phyloP scores from a whole-genome alignment of 1,140 invertebrate species.

The Elysia chlorotica region DNA sequence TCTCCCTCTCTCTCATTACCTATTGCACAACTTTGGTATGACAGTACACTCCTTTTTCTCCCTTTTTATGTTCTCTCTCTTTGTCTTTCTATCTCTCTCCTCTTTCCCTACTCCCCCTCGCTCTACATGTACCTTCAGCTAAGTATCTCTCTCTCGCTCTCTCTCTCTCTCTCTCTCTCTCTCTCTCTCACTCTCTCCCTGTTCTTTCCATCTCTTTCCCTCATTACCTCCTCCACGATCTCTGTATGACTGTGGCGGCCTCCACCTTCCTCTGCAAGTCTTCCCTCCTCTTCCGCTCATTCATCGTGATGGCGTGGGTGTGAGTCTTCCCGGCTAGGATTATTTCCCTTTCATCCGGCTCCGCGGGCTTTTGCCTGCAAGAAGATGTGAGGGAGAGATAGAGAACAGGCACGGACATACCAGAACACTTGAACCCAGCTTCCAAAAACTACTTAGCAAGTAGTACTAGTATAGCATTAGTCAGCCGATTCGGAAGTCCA shows the following conservation, averaged over 20 bases:
- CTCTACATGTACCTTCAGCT: background rate
- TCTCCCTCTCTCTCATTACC: background rate
- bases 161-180: background rate
- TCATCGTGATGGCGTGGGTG: slow-evolving; percentile 27
- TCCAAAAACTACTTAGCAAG: too few relatives aligned
- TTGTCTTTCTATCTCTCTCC: slow-evolving; percentile 4
- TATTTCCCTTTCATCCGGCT: slow-evolving; percentile 29
- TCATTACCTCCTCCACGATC: slow-evolving; percentile 27
- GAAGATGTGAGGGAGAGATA: too few relatives aligned
- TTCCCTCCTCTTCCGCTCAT: slow-evolving; percentile 30
- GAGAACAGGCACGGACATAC: too few relatives aligned
- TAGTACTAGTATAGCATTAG: too few relatives aligned
- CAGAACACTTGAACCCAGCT: too few relatives aligned
- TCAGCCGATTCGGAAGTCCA: too few relatives aligned
- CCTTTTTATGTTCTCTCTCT: background rate
- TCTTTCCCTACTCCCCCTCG: background rate
- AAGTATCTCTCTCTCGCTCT: background rate
- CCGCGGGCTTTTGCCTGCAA: slow-evolving; percentile 16
- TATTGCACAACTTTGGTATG: background rate
- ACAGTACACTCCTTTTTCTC: background rate
- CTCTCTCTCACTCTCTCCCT: slow-evolving; percentile 42
- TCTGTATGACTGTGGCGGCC: slow-evolving; percentile 49
- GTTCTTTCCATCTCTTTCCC: background rate
- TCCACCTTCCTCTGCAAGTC: slow-evolving; percentile 41
- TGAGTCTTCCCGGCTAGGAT: slow-evolving; percentile 30